Evolutionary conservation across 2,113 vertebrate species (phyloP), one percentile per base, ranked within the genome.

Genomic region (Boulengeromyrus knoepffleri): DNA sequence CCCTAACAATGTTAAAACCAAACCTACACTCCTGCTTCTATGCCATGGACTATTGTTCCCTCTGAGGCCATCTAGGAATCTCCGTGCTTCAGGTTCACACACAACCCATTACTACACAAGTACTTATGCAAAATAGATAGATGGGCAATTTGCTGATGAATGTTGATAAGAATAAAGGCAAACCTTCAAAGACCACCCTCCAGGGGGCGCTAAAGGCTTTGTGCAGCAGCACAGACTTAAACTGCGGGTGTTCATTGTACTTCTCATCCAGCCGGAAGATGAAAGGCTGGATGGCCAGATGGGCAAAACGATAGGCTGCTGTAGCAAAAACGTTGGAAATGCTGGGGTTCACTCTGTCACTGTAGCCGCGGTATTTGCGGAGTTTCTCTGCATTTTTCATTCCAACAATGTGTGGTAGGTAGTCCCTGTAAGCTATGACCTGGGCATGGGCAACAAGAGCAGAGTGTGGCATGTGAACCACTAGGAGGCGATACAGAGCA

Each of bases 401-500:
- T 70, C 98, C 96, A 94, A 93, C 85, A 91, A 97, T 94, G 93
- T 94, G 95, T 0, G 95, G 96, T 91, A 99, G 93, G 90, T 98
- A 99, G 91, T 99, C 97, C 88, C 95, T 95, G 90, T 96, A 97
- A 88, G 97, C 97, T 92, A 98, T 96, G 89, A 97, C 92, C 98
- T 99, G 92, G 10, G 62, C 3, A 74, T 36, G 83, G 19, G 85
- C 89, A 13, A 42, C 36, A 80, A 80, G 31, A 46, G 36, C 21
- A 62, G 52, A 19, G 19, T 56, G 24, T 19, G 5, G 8, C 31
- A 27, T 56, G 50, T 13, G 21, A 85, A 8, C 15, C 36, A n/a
- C 8, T 10, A 85, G 42, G 7, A 50, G 8, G 3, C 1, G 12
- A 13, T n/a, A 24, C 12, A 0, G 12, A 24, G 31, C 36, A 45